These are phyloP conservation scores for Peromyscus polionotus DNA, from an alignment of 2,113 vertebrate species.

Conservation along the genomic window DNA sequence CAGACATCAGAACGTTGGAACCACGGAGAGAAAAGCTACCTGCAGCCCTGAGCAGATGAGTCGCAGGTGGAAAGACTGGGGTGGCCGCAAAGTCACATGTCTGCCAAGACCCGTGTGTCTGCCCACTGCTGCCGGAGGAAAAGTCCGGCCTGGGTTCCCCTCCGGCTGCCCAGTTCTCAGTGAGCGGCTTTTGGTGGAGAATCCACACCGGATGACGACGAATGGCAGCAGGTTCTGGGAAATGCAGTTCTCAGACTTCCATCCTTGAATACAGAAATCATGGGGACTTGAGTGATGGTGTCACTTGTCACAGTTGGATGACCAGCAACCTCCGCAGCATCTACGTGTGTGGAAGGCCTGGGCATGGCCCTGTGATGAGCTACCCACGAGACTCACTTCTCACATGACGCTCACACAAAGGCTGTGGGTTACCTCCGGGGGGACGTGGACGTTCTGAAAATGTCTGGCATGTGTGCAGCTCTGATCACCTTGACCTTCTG, in stretches of 20 bases:
- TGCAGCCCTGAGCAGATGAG: not conserved
- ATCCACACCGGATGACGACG: not conserved
- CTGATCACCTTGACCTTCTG: not conserved
- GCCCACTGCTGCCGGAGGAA: not conserved
- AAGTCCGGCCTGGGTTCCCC: not conserved
- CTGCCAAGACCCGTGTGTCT: not conserved
- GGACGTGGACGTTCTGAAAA: not conserved
- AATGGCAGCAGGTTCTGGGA: not conserved
- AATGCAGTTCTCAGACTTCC: not conserved
- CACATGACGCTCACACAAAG: not conserved
- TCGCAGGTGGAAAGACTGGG: not conserved
- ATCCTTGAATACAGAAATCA: not conserved
- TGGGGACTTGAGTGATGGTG: too few species aligned
- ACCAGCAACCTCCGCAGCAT: not conserved
- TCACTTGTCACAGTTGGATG: not conserved
- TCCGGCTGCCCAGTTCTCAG: not conserved
- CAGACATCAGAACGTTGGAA: not conserved
- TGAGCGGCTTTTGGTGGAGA: not conserved
- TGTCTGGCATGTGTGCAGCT: not conserved
- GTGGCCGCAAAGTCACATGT: not conserved
- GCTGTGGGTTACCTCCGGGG: not conserved
- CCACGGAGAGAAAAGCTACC: not conserved
- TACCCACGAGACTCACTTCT: not conserved
- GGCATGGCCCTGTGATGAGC: not conserved
- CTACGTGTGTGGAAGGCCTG: not conserved